Evolutionary conservation across 2,888 invertebrate species (phyloP), one percentile per base, ranked within the genome.

Genomic region (Lepidochitona cinerea): DNA sequence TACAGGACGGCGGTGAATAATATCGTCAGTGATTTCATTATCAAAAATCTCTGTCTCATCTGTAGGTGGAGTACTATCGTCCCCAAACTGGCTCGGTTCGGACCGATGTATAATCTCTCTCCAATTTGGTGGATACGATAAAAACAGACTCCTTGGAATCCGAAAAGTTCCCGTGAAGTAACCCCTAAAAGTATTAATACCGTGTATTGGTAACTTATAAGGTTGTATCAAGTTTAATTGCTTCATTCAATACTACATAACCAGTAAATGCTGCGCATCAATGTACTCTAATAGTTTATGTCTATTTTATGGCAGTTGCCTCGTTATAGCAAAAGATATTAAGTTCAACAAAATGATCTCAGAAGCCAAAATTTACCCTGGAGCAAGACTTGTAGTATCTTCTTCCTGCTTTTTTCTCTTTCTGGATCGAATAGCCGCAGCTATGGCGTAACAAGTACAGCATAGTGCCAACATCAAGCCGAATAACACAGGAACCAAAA

Each of bases 381-480:
- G n/a, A n/a, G 9, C 59, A 29, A 14, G 32, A 23, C 12, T 59
- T 14, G 5, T 12, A 7, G 54, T 23, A 59, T 4, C 12, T 4
- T 59, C 59, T 9, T 59, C 59, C 26, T 23, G 4, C 9, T 59
- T 59, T 26, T 59, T 59, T 32, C 29, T 59, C 29, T 29, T 23
- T 26, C 26, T 59, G 4, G 29, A 32, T 23, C 59, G 59, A 23
- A 7, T 59, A 32, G 59, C 32, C 12, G 59, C 59, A 23, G 26
- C 59, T 23, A 59, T 59, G 32, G 59, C 59, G 29, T 59, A 59
- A 1, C 59, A 59, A 14, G 59, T 59, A 59, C 59, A 59, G 59
- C 59, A 59, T 23, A 59, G 23, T 23, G 59, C 59, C 59, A 59
- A 32, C 14, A 32, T 14, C 23, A 59, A 32, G 32, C 26, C 23